phyloP scores from a whole-genome alignment of 2,888 invertebrate genomes.

The Mayetiola destructor region DNA sequence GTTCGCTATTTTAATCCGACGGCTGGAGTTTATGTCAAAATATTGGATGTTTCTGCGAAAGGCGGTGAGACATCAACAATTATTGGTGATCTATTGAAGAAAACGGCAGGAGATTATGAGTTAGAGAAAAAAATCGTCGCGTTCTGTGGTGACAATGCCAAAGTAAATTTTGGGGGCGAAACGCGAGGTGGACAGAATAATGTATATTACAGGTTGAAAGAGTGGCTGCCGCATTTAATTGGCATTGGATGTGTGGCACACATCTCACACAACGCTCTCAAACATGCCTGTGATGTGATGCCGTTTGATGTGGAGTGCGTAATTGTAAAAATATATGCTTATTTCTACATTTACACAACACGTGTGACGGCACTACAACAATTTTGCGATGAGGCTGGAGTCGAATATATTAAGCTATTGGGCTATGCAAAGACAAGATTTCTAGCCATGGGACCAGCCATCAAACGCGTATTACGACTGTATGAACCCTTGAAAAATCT shows the following conservation, averaged over 20 bases:
- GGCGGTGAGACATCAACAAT: not conserved
- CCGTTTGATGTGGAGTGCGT: not conserved
- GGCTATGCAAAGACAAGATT: not conserved
- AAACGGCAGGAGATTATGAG: not conserved
- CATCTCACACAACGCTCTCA: not conserved
- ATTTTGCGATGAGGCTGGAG: not conserved
- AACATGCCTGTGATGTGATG: not conserved
- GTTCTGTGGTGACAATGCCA: not conserved
- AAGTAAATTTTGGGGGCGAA: not conserved
- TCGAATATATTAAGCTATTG: not conserved
- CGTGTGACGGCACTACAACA: constrained; percentile 19
- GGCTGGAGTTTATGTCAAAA: not conserved
- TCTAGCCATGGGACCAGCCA: not conserved
- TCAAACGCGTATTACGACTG: not conserved
- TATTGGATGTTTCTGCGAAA: not conserved
- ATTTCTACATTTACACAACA: constrained; percentile 4
- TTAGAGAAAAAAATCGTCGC: not conserved
- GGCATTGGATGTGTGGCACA: not conserved
- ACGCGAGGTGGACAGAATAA: not conserved
- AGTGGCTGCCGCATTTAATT: not conserved
- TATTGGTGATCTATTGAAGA: not conserved
- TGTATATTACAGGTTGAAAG: not conserved
- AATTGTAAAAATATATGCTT: not conserved
- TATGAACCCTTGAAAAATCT: not conserved
- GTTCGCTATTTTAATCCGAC: not conserved